phyloP scores from a whole-genome alignment of 2,888 invertebrate species.

The Eudemis profundana region DNA sequence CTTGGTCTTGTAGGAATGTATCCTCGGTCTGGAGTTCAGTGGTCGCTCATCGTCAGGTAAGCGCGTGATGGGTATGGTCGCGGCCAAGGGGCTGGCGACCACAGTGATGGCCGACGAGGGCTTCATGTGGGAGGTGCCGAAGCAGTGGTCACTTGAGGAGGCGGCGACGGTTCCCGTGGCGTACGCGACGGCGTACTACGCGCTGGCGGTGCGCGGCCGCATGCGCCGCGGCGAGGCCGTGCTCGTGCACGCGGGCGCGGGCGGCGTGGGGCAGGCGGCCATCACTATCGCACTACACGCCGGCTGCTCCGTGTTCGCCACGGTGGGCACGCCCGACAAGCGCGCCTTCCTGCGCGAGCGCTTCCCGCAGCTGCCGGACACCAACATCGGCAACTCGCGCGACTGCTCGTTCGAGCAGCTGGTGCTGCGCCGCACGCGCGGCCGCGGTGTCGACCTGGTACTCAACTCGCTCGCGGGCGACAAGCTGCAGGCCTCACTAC shows the following conservation, averaged over 20 bases:
- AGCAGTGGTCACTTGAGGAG: conserved; percentile 93
- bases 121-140: conserved; percentile 96
- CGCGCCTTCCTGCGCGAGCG: conserved; percentile 94
- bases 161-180: conserved; percentile 95
- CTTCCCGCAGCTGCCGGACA: too few relatives aligned
- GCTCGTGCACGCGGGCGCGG: too few relatives aligned
- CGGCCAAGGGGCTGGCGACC: conserved; percentile 95
- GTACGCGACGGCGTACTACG: too few relatives aligned
- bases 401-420: too few relatives aligned
- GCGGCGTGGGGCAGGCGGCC: conserved; percentile 96
- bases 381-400: too few relatives aligned
- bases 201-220: conserved; percentile 90
- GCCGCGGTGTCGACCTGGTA: too few relatives aligned
- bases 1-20: conserved; percentile 89
- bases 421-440: conserved; percentile 92
- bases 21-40: conserved; percentile 97
- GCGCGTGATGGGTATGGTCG: conserved; percentile 97
- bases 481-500: conserved; percentile 96
- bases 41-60: conserved; percentile 90
- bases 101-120: conserved; percentile 93
- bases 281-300: conserved; percentile 93
- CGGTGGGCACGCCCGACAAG: conserved; percentile 95
- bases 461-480: too few relatives aligned
- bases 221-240: conserved; percentile 90
- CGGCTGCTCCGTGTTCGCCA: conserved; percentile 94